phyloP scores from a whole-genome alignment of 2,113 vertebrate species.

The Melierax canorus region DNA sequence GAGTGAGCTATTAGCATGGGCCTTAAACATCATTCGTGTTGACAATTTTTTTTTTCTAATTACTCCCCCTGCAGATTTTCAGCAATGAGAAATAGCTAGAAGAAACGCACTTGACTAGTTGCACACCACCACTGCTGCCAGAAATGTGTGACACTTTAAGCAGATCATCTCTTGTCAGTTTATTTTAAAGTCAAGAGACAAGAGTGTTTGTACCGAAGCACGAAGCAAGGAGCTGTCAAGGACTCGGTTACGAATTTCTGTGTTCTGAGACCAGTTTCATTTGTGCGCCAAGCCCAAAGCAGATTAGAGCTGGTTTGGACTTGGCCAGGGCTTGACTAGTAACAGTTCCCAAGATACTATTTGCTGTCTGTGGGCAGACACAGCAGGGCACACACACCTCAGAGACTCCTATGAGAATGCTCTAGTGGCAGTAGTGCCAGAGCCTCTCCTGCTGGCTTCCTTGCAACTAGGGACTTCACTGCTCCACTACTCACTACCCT shows the following conservation, averaged over 20 bases:
- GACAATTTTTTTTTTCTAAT: conserved; percentile 35
- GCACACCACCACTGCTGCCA: background rate
- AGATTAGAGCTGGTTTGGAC: background rate
- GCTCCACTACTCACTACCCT: background rate
- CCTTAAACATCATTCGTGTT: background rate
- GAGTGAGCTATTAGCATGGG: background rate
- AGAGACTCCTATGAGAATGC: background rate
- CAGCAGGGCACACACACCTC: background rate
- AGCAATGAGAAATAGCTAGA: background rate
- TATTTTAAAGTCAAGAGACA: background rate
- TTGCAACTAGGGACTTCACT: background rate
- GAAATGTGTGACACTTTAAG: background rate
- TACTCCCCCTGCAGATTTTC: background rate
- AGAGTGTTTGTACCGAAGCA: background rate
- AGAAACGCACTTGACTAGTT: background rate
- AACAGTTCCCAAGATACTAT: background rate
- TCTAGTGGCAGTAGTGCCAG: background rate
- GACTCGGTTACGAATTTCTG: background rate
- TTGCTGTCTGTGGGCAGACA: background rate
- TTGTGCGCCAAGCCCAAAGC: background rate
- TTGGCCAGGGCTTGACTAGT: background rate
- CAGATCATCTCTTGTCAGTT: background rate
- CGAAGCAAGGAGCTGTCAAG: background rate
- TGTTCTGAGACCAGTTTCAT: background rate
- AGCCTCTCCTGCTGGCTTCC: background rate